phyloP scores from a whole-genome alignment of 2,797 vertebrate genomes.

The Vireo griseus region DNA sequence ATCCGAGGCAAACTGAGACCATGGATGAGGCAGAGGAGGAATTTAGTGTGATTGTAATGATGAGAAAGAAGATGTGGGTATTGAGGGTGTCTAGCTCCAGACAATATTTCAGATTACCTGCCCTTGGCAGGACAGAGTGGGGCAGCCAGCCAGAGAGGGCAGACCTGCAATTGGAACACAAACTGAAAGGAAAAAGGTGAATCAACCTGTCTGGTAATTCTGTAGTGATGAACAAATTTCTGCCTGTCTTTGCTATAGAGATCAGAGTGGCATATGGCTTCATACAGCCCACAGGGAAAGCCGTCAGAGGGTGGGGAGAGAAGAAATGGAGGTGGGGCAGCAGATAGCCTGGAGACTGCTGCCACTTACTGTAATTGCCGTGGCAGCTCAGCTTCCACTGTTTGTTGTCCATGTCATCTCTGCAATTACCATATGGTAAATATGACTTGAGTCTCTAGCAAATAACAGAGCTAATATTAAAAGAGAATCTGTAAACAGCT shows the following conservation, averaged over 20 bases:
- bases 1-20: background rate
- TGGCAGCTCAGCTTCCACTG: constrained; percentile 21
- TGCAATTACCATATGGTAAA: constrained; percentile 58
- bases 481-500: constrained; percentile 56
- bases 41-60: background rate
- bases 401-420: constrained; percentile 37
- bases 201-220: background rate
- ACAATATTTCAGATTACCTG: background rate
- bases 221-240: background rate
- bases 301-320: background rate
- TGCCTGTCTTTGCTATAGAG: background rate
- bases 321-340: background rate
- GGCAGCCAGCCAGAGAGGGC: background rate
- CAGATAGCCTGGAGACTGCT: background rate
- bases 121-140: background rate
- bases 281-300: background rate
- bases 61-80: background rate
- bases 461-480: constrained; percentile 58
- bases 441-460: constrained; percentile 50
- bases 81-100: background rate
- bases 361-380: constrained; percentile 9
- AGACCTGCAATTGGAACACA: background rate
- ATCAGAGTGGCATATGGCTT: background rate
- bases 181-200: background rate
- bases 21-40: background rate